phyloP scores from a whole-genome alignment of 2,113 vertebrate genomes.

The Apodemus sylvaticus region DNA sequence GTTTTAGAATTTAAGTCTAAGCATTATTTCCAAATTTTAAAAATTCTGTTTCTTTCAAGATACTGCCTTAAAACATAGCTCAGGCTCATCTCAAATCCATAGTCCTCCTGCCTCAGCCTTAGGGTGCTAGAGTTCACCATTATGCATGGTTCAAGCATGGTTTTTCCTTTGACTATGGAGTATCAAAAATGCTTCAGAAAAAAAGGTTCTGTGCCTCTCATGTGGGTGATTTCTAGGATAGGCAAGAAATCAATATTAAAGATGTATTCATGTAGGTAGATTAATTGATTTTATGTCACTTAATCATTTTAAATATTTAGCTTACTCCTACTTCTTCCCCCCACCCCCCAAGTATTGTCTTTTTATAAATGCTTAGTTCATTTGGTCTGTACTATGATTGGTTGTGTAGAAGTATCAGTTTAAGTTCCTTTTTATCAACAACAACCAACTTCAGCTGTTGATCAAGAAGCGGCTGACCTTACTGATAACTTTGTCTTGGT shows the following conservation, averaged over 20 bases:
- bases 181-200: conserved; percentile 27
- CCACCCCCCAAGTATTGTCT: background rate
- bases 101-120: background rate
- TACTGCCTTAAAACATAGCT: background rate
- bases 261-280: background rate
- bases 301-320: background rate
- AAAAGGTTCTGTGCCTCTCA: background rate
- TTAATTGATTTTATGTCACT: background rate
- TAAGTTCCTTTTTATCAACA: conserved; percentile 23
- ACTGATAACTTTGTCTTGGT: background rate
- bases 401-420: conserved; percentile 33
- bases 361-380: conserved; percentile 35
- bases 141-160: background rate
- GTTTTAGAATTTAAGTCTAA: conserved; percentile 40
- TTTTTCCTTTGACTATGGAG: conserved; percentile 48
- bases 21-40: background rate
- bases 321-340: too few relatives aligned
- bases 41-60: background rate
- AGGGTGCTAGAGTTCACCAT: background rate
- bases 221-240: conserved; percentile 22
- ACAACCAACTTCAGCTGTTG: conserved; percentile 23
- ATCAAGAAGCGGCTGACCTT: background rate
- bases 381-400: background rate
- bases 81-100: background rate
- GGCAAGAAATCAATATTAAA: background rate